Base-by-base conservation (phyloP, 2,113 vertebrate genomes). In the Dipodomys stephensi region DNA sequence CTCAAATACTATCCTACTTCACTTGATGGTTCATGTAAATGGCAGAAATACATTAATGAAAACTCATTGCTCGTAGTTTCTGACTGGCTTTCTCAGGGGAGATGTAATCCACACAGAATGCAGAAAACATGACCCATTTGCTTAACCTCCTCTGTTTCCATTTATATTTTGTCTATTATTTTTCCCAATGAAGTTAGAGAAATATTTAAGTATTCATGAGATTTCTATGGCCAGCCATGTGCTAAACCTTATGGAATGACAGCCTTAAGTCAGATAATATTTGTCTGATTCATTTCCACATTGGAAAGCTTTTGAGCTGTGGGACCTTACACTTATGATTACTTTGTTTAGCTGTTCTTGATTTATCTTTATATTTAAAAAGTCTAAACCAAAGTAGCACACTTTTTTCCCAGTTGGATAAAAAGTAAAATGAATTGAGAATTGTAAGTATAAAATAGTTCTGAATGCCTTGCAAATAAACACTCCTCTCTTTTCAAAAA, bases 281-380 rank as follows among this genome's bases (percentile, higher is more conserved):
- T 64, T 64, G 16, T 28, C 25, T 27, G 5, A 3, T 62, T 69
- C 44, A 82, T 62, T 30, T 78, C 1, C 35, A 90, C 6, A 18
- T 4, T 74, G 28, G 6, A n/a, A 27, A 35, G 68, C 73, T 77
- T 11, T 77, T 88, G 68, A 88, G 22, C 15, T 87, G 25, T 84
- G 39, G 60, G 72, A 67, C 46, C 20, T 83, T 3, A 68, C 65
- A 6, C 5, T 72, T 93, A 68, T 82, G 57, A 69, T 71, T 69
- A 71, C 13, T 7, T 83, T 39, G 20, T 0, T 22, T 39, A 19
- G 76, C 28, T 79, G 15, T 1, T 46, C 23, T 57, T 72, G 13
- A 49, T 35, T 92, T 60, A 5, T n/a, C 44, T 95, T 82, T 71
- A 69, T 53, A 62, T 65, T 76, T 1, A 81, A 79, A 71, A 88